Conservation (phyloP, 2,888 invertebrate species). For the Dryobota labecula region DNA sequence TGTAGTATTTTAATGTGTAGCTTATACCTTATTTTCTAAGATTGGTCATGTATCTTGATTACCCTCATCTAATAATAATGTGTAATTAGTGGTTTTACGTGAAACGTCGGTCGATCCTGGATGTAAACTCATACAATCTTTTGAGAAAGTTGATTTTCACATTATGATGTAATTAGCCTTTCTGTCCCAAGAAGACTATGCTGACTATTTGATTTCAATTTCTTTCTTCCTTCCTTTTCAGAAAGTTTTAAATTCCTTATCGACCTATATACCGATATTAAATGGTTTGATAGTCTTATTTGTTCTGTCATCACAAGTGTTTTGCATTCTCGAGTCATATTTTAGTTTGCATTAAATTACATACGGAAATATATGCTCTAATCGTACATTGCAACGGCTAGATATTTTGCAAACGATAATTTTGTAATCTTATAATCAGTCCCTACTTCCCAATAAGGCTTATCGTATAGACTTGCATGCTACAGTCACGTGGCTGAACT, state of each 20-base stretch:
- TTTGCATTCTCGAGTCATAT: not conserved
- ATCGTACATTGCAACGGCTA: slow-evolving; percentile 1
- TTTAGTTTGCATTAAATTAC: not conserved
- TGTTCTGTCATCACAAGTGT: not conserved
- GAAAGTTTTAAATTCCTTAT: not conserved
- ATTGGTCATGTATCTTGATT: not conserved
- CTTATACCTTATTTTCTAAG: not conserved
- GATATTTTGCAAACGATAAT: slow-evolving; percentile 45
- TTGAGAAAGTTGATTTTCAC: slow-evolving; percentile 5
- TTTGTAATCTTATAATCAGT: slow-evolving; percentile 49
- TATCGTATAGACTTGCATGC: slow-evolving; percentile 32
- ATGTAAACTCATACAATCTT: slow-evolving; percentile 3
- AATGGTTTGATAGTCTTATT: not conserved
- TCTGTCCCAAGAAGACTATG: not conserved
- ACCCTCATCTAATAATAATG: slow-evolving; percentile 1
- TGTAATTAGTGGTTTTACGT: slow-evolving; percentile 15
- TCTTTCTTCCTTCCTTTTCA: not conserved
- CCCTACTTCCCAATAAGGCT: slow-evolving; percentile 40
- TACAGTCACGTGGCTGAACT: slow-evolving; percentile 50
- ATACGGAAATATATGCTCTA: slow-evolving; percentile 14
- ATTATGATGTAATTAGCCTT: not conserved
- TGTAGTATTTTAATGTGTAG: not conserved
- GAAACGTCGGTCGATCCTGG: not conserved
- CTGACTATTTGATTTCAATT: not conserved
- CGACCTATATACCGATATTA: not conserved